Conservation (phyloP, 2,888 invertebrate genomes). For the Dendrolimus pini region DNA sequence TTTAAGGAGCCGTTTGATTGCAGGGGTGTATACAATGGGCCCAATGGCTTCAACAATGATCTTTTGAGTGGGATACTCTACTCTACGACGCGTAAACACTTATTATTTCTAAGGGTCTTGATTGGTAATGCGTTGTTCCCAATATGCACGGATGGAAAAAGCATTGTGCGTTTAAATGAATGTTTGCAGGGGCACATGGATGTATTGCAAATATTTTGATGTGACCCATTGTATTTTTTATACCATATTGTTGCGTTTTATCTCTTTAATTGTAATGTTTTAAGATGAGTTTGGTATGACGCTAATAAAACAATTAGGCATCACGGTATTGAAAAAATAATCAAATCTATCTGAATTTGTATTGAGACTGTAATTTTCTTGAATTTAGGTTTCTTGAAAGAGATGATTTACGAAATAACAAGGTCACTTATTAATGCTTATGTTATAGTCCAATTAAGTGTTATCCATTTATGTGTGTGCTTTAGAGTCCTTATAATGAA, state of each 20-base stretch:
- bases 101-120: background rate
- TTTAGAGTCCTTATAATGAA: too few relatives aligned
- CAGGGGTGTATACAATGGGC: background rate
- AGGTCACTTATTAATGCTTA: too few relatives aligned
- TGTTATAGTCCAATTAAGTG: too few relatives aligned
- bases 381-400: too few relatives aligned
- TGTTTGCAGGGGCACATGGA: background rate
- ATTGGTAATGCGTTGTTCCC: background rate
- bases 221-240: background rate
- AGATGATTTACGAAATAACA: too few relatives aligned
- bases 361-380: too few relatives aligned
- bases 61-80: background rate
- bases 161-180: background rate
- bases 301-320: too few relatives aligned
- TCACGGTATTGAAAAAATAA: too few relatives aligned
- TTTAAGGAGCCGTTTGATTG: background rate
- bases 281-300: too few relatives aligned
- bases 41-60: background rate
- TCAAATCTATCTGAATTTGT: too few relatives aligned
- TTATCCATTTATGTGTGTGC: too few relatives aligned
- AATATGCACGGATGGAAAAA: conserved; percentile 3
- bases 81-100: background rate
- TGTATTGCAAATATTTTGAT: background rate
- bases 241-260: background rate
- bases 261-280: background rate